A percentile compares a stretch with the other conserved stretches of the same genome.
Evolutionary conservation across 2,888 invertebrate genomes (phyloP).

Genomic region (Caenorhabditis sp.): DNA sequence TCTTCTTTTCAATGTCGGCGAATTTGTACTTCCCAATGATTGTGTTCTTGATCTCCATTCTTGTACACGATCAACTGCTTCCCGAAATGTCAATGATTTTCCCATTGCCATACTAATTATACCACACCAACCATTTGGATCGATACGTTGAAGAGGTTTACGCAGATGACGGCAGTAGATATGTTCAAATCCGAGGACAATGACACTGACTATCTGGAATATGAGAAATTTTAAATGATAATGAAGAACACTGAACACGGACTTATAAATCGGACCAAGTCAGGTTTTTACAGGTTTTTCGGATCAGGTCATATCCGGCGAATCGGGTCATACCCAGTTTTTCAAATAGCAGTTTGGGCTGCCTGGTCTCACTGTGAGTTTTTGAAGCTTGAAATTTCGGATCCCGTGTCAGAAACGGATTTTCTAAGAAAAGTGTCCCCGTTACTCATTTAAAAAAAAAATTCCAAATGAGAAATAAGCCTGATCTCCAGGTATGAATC

Average conservation of each 20-base stretch:
- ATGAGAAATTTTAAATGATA: neutral
- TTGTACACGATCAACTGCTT: constrained; percentile 65
- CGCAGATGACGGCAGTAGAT: constrained; percentile 92
- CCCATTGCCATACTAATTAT: constrained; percentile 82
- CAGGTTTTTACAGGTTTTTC: no score
- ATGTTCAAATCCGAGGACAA: constrained; percentile 88
- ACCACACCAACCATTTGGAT: constrained; percentile 90
- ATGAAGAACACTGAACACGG: neutral
- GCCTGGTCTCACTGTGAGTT: no score
- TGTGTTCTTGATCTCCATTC: constrained; percentile 63
- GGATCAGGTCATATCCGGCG: no score
- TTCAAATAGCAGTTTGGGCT: no score
- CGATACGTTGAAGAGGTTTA: constrained; percentile 83
- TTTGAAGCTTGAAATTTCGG: no score
- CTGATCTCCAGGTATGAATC: no score
- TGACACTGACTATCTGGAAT: constrained; percentile 83
- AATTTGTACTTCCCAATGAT: constrained; percentile 48
- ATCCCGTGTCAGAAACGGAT: no score
- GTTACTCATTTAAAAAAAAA: no score
- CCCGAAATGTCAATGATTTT: constrained; percentile 63
- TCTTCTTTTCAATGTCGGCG: constrained; percentile 39
- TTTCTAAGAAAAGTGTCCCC: no score
- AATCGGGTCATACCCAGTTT: no score
- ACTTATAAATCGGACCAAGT: no score
- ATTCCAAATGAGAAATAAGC: no score